phyloP scores from a whole-genome alignment of 2,113 vertebrate species.

The Bujurquina vittata region DNA sequence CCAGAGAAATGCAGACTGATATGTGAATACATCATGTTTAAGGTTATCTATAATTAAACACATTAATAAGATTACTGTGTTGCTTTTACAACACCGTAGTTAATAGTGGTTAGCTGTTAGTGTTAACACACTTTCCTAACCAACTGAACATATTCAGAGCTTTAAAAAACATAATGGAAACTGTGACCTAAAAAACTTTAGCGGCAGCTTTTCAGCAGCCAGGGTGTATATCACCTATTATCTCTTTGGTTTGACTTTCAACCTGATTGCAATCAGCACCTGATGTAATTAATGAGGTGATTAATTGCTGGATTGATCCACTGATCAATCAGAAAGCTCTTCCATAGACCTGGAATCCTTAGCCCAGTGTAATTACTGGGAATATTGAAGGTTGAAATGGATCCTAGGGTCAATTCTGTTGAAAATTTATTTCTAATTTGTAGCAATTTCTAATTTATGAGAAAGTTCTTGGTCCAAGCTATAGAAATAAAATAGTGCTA shows the following conservation, averaged over 20 bases:
- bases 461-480: background rate
- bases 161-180: background rate
- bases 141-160: background rate
- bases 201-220: background rate
- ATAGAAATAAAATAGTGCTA: background rate
- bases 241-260: conserved; percentile 44
- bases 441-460: background rate
- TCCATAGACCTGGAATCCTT: conserved; percentile 19
- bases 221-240: background rate
- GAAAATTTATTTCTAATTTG: conserved; percentile 3
- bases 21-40: background rate
- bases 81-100: background rate
- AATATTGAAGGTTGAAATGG: conserved; percentile 49
- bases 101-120: background rate
- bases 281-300: conserved; percentile 73
- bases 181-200: background rate
- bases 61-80: background rate
- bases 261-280: conserved; percentile 52
- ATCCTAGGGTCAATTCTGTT: background rate
- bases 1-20: too few relatives aligned
- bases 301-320: conserved; percentile 76
- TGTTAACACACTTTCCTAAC: background rate
- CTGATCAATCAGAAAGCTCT: conserved; percentile 60
- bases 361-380: conserved; percentile 42
- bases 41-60: background rate